Percentiles rank a stretch among this genome's conserved stretches.
These are phyloP conservation scores for Nesometra sesokonis DNA, from an alignment of 35 echinoderm and acorn worm species.

Conservation along the genomic window DNA sequence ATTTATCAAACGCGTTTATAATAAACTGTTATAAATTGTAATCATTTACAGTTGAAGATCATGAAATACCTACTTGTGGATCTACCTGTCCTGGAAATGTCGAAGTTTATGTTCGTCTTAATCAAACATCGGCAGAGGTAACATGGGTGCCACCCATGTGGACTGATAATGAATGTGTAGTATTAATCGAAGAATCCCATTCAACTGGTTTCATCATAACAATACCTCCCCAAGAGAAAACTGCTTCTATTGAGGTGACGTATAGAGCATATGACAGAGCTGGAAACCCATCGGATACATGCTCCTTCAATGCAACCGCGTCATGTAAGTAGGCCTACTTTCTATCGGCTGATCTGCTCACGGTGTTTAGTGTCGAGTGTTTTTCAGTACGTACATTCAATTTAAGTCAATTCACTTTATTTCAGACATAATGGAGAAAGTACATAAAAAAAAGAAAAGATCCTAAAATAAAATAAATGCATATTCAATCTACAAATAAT, in stretches of 20 bases:
- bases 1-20: too few species aligned
- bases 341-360: too few species aligned
- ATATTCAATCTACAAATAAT: too few species aligned
- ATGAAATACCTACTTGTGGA: not conserved
- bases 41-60: not conserved
- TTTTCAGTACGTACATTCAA: too few species aligned
- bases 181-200: not conserved
- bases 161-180: not conserved
- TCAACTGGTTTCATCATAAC: not conserved
- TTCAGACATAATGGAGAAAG: too few species aligned
- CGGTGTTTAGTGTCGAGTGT: too few species aligned
- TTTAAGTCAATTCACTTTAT: too few species aligned
- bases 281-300: not conserved
- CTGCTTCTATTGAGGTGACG: not conserved
- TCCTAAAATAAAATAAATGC: too few species aligned
- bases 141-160: not conserved
- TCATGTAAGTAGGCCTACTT: not conserved
- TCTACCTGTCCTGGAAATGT: not conserved
- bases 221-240: not conserved
- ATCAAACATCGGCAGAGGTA: not conserved
- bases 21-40: too few species aligned
- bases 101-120: not conserved
- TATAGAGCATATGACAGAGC: not conserved
- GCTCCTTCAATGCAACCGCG: not conserved
- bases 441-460: too few species aligned